Conservation (phyloP, 2,888 invertebrate species). For the Catotricha subobsoleta region DNA sequence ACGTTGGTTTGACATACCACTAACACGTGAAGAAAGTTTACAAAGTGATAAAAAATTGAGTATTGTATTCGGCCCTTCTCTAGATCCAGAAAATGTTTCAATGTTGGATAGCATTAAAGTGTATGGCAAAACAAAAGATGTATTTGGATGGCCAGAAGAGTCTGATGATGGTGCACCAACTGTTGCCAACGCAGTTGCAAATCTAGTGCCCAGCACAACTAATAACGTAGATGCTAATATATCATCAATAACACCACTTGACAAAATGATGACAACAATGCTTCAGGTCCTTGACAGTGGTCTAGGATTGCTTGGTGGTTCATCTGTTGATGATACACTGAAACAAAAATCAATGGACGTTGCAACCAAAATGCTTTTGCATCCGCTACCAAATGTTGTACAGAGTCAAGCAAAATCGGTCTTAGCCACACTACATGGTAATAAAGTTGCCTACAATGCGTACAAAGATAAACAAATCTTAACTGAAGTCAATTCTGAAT, state of each 20-base stretch:
- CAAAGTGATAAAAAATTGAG: slow-evolving; percentile 81
- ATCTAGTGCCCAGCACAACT: slow-evolving; percentile 18
- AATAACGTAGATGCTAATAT: slow-evolving; percentile 16
- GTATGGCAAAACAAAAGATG: slow-evolving; percentile 88
- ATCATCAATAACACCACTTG: slow-evolving; percentile 26
- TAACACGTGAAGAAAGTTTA: slow-evolving; percentile 83
- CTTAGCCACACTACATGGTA: slow-evolving; percentile 59
- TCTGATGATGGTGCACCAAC: slow-evolving; percentile 48
- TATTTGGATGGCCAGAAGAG: slow-evolving; percentile 95
- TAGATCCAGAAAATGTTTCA: slow-evolving; percentile 72
- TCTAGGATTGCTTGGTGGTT: slow-evolving; percentile 35
- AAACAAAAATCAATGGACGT: slow-evolving; percentile 42
- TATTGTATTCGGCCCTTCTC: slow-evolving; percentile 66
- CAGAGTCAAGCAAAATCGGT: slow-evolving; percentile 67
- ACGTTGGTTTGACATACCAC: slow-evolving; percentile 90
- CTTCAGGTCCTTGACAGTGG: slow-evolving; percentile 59
- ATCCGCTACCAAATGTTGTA: slow-evolving; percentile 52
- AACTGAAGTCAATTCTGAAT: slow-evolving; percentile 50
- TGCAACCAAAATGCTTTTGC: slow-evolving; percentile 36
- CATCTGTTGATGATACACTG: slow-evolving; percentile 29
- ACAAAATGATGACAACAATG: slow-evolving; percentile 43
- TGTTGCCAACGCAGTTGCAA: slow-evolving; percentile 17
- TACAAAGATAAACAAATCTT: slow-evolving; percentile 83
- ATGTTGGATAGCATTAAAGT: slow-evolving; percentile 90
- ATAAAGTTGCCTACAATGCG: slow-evolving; percentile 57